These are phyloP conservation scores for Paelopatides confundens DNA, from an alignment of 53 echinoderm and acorn worm genomes.

Conservation along the genomic window DNA sequence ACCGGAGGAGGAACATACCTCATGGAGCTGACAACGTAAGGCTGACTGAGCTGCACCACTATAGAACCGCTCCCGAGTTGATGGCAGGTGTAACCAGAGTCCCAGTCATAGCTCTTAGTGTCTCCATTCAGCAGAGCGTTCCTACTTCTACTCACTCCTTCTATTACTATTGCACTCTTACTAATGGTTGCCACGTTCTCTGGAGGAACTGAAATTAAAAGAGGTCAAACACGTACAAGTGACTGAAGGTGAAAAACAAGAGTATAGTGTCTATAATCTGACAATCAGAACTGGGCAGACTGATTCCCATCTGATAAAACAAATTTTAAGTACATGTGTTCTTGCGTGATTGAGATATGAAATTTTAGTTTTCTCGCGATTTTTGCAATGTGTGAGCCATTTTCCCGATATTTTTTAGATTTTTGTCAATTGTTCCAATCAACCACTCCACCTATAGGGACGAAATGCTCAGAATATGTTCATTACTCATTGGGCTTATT, in stretches of 20 bases:
- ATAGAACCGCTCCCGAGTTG: conserved; percentile 99
- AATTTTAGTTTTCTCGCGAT: no score
- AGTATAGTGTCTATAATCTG: no score
- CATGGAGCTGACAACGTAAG: conserved; percentile 88
- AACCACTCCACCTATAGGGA: no score
- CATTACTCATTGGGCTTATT: background rate
- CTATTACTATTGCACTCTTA: conserved; percentile 94
- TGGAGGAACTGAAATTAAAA: conserved; percentile 70
- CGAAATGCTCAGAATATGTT: no score
- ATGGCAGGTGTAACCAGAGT: conserved; percentile 99
- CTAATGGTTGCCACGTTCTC: conserved; percentile 96
- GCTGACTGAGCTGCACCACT: conserved; percentile 97
- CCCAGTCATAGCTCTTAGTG: conserved; percentile 99
- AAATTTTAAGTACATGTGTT: no score
- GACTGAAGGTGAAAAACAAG: no score
- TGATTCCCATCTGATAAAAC: no score
- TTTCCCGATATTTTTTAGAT: no score
- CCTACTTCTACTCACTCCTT: conserved; percentile 95
- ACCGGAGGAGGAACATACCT: conserved; percentile 62
- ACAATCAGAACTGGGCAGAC: no score
- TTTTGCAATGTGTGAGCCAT: no score
- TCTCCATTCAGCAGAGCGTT: conserved; percentile 98
- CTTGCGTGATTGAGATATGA: no score
- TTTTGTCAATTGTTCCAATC: no score
- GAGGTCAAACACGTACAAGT: background rate